Evolutionary conservation across 2,113 vertebrate species (phyloP).

Genomic region (Cyrtonyx montezumae): DNA sequence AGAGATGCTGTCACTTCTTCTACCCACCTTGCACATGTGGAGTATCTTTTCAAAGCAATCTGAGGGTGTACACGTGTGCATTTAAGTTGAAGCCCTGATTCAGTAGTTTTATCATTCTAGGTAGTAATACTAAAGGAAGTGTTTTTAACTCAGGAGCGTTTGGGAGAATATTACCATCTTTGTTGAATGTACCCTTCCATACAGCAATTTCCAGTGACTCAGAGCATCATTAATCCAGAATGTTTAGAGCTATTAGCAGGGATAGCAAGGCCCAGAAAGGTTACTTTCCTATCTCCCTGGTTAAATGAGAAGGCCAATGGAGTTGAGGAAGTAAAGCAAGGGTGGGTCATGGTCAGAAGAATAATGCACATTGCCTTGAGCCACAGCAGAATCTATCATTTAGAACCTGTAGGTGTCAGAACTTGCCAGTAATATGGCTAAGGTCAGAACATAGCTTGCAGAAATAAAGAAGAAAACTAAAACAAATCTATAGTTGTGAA

Average conservation of each 20-base stretch:
- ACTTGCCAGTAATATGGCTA: neutral
- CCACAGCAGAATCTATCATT: neutral
- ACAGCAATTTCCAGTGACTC: neutral
- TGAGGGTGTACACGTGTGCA: conserved; percentile 2
- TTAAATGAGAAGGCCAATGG: neutral
- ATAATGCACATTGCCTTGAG: neutral
- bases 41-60: conserved; percentile 29
- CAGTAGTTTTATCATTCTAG: neutral
- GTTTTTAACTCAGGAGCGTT: conserved; percentile 11
- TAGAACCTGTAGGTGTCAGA: neutral
- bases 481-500: neutral
- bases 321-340: neutral
- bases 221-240: neutral
- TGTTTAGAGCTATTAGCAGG: neutral
- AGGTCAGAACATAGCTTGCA: neutral
- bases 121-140: conserved; percentile 6
- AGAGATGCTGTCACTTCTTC: conserved; percentile 36
- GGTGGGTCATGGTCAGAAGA: neutral
- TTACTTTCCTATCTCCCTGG: neutral
- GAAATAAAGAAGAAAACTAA: neutral
- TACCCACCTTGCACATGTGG: conserved; percentile 13
- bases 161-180: neutral
- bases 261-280: neutral
- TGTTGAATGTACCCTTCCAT: neutral
- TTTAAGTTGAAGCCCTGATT: conserved; percentile 32